Conservation (phyloP, 2,113 vertebrate species). For the Oryzias celebensis region DNA sequence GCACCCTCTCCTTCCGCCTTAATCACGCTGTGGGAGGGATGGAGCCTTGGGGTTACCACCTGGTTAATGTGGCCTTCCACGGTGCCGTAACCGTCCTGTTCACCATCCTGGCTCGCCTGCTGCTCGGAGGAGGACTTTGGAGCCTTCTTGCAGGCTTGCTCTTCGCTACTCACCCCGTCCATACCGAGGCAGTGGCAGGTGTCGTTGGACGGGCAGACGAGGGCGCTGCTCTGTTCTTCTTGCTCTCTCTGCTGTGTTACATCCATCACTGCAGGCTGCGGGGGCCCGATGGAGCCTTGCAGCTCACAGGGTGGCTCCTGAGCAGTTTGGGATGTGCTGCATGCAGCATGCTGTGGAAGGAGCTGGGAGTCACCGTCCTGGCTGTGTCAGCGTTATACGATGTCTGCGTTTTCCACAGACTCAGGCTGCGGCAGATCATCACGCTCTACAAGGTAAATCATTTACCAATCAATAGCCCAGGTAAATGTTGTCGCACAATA, state of each 20-base stretch:
- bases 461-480: background rate
- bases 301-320: slow-evolving; percentile 84
- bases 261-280: slow-evolving; percentile 83
- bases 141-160: slow-evolving; percentile 90
- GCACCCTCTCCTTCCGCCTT: slow-evolving; percentile 95
- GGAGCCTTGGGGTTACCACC: slow-evolving; percentile 96
- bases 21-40: slow-evolving; percentile 90
- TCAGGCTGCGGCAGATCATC: slow-evolving; percentile 87
- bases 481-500: too few relatives aligned
- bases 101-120: slow-evolving; percentile 86
- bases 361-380: slow-evolving; percentile 95
- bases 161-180: slow-evolving; percentile 93
- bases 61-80: slow-evolving; percentile 90
- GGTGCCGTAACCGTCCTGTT: slow-evolving; percentile 89
- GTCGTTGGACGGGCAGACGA: slow-evolving; percentile 93
- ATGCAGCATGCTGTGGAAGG: slow-evolving; percentile 98
- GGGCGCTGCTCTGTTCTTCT: slow-evolving; percentile 92
- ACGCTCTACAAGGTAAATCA: slow-evolving; percentile 86
- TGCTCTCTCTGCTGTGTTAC: slow-evolving; percentile 92
- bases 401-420: slow-evolving; percentile 87
- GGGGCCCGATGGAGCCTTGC: slow-evolving; percentile 62
- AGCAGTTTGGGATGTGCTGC: slow-evolving; percentile 85
- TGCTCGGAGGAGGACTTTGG: slow-evolving; percentile 91
- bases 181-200: slow-evolving; percentile 94
- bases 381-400: slow-evolving; percentile 92